Conservation (phyloP, 2,888 invertebrate genomes). For the Pachydiplax longipennis region DNA sequence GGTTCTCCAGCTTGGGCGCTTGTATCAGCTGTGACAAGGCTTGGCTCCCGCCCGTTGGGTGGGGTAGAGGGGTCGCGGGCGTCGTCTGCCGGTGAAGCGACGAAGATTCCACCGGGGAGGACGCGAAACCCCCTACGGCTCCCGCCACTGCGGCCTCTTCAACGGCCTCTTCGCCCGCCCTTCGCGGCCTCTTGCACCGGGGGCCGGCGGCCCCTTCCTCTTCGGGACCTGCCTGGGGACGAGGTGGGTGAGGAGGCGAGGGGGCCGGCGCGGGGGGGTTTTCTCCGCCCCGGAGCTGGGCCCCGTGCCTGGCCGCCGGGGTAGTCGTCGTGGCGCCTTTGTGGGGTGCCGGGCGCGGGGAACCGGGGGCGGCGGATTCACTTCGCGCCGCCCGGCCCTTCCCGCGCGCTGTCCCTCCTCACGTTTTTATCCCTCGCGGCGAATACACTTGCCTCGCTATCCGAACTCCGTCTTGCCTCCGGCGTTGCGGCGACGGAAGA, state of each 20-base stretch:
- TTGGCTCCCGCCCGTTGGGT: neutral
- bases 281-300: conserved; percentile 37
- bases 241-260: neutral
- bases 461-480: too few relatives aligned
- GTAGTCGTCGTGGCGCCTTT: conserved; percentile 41
- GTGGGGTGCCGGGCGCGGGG: conserved; percentile 53
- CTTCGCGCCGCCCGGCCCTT: conserved; percentile 61
- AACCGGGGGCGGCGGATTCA: conserved; percentile 60
- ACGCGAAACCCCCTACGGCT: neutral
- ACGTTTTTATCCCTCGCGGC: too few relatives aligned
- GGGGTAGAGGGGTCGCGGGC: conserved; percentile 13
- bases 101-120: neutral
- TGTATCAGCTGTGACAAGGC: neutral
- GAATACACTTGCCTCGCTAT: too few relatives aligned
- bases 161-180: neutral
- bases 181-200: conserved; percentile 30
- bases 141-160: neutral
- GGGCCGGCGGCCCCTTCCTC: neutral
- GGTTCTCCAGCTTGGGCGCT: conserved; percentile 50
- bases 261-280: conserved; percentile 37
- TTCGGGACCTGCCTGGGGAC: neutral
- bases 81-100: neutral
- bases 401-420: conserved; percentile 60
- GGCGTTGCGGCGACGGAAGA: too few relatives aligned
- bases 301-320: conserved; percentile 40